These are phyloP conservation scores for Muscidifurax raptorellus DNA, from an alignment of 1,140 invertebrate genomes.

Conservation along the genomic window DNA sequence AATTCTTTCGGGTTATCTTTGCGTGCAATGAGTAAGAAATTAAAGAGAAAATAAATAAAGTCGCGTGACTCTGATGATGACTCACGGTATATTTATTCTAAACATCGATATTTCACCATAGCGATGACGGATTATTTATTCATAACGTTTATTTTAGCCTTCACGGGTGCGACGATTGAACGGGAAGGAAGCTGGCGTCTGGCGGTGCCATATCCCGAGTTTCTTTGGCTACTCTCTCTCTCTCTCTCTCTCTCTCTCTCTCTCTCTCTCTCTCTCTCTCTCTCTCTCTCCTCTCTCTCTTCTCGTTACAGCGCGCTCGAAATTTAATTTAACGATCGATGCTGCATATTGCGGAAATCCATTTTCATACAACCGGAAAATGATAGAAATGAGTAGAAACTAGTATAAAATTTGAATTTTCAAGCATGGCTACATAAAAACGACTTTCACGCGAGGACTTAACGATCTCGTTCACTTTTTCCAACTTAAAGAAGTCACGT, in stretches of 20 bases:
- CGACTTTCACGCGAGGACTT: neutral
- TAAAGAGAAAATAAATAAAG: too few species aligned
- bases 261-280: neutral
- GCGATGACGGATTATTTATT: too few species aligned
- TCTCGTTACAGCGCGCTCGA: neutral
- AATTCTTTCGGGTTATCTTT: too few species aligned
- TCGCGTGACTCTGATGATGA: too few species aligned
- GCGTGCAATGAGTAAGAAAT: too few species aligned
- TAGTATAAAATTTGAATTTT: constrained; percentile 30
- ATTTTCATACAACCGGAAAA: constrained; percentile 37
- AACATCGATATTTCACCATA: too few species aligned
- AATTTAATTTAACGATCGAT: constrained; percentile 35
- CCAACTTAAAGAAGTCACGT: neutral
- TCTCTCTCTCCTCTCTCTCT: neutral
- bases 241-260: neutral
- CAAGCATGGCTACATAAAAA: neutral
- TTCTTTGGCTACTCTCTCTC: neutral
- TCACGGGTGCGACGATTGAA: neutral
- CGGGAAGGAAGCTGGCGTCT: neutral
- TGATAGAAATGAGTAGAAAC: neutral
- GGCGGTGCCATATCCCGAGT: neutral
- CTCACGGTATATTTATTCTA: too few species aligned
- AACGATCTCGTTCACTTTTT: neutral
- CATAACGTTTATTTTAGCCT: too few species aligned
- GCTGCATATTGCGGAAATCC: constrained; percentile 27